Conservation (phyloP, 2,797 vertebrate genomes). For the Okamejei kenojei region DNA sequence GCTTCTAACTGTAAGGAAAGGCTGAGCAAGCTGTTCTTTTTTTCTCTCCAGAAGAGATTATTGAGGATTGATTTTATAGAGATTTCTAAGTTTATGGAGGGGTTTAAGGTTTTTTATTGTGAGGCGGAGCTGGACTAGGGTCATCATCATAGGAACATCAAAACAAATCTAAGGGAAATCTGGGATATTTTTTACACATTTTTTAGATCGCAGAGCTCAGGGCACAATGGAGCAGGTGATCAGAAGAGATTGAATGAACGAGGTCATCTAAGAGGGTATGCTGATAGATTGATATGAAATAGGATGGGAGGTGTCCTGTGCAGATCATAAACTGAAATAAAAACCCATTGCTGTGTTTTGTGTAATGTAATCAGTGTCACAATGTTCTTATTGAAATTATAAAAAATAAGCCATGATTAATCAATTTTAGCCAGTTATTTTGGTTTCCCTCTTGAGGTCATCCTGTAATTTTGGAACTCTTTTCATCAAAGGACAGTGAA, state of each 20-base stretch:
- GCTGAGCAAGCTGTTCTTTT: not conserved
- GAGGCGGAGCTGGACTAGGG: not conserved
- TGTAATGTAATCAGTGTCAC: not conserved
- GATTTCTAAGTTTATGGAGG: not conserved
- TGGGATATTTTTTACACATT: too few relatives aligned
- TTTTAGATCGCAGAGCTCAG: too few relatives aligned
- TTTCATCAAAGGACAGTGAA: too few relatives aligned
- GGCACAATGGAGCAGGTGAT: too few relatives aligned
- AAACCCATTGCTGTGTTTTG: too few relatives aligned
- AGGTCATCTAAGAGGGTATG: too few relatives aligned
- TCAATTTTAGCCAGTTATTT: not conserved
- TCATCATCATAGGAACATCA: not conserved
- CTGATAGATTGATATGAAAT: too few relatives aligned
- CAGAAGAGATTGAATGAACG: too few relatives aligned
- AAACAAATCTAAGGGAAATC: not conserved
- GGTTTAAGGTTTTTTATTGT: not conserved
- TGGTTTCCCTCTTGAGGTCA: not conserved
- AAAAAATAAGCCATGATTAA: not conserved
- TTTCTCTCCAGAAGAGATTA: not conserved
- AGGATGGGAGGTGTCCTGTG: too few relatives aligned
- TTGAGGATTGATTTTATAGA: not conserved
- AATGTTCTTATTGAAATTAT: not conserved
- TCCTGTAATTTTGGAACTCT: not conserved
- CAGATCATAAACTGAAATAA: too few relatives aligned
- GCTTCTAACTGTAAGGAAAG: not conserved